phyloP scores from a whole-genome alignment of 2,797 vertebrate genomes.

The Ptychobarbus kaznakovi region DNA sequence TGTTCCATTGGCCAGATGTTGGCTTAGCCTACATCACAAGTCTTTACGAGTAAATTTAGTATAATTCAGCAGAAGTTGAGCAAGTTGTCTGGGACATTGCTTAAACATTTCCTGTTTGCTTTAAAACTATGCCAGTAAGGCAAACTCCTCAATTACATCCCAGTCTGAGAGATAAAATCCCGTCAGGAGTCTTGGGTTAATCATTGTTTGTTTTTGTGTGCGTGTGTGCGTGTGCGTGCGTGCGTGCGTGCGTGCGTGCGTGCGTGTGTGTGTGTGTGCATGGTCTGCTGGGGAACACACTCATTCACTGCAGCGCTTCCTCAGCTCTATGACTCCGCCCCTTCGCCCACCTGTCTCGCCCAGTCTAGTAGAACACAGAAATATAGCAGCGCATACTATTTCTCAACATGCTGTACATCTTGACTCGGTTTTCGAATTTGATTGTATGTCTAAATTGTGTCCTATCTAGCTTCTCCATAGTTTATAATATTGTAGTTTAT shows the following conservation, averaged over 20 bases:
- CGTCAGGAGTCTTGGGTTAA: background rate
- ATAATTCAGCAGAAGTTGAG: background rate
- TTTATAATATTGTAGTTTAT: background rate
- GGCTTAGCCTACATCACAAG: background rate
- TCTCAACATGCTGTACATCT: background rate
- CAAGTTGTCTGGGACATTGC: background rate
- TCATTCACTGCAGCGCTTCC: background rate
- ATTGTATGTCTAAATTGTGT: too few species aligned
- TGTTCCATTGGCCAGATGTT: background rate
- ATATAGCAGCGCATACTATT: background rate
- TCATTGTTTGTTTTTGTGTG: constrained; percentile 9
- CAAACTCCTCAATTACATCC: constrained; percentile 8
- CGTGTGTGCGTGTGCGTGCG: background rate
- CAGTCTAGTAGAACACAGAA: background rate
- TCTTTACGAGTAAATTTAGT: background rate
- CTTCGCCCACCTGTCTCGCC: background rate
- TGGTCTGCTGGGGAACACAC: background rate
- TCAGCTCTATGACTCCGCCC: background rate
- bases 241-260: background rate
- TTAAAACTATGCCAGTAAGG: constrained; percentile 10
- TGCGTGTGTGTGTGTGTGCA: constrained; percentile 27
- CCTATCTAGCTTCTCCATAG: background rate
- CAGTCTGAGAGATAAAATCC: constrained; percentile 13
- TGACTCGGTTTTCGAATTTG: background rate
- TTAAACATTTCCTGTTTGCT: constrained; percentile 42